Conservation (phyloP, 1,140 invertebrate species). For the Hesperophylax magnus region DNA sequence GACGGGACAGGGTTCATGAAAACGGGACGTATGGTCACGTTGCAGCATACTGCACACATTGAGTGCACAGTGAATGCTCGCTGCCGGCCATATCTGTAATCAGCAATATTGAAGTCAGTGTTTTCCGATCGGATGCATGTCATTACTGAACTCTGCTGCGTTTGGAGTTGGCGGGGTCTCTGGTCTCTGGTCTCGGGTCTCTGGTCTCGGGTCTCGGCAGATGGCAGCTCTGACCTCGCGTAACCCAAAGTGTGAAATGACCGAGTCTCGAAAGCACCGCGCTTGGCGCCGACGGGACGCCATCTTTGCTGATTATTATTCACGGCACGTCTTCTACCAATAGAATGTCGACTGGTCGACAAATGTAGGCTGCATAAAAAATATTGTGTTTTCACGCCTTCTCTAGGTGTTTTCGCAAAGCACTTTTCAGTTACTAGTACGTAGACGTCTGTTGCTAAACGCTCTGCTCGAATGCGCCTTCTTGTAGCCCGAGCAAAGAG, state of each 20-base stretch:
- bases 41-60: too few relatives aligned
- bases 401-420: not conserved
- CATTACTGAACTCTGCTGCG: too few relatives aligned
- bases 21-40: too few relatives aligned
- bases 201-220: not conserved
- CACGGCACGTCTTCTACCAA: slow-evolving; percentile 9
- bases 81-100: too few relatives aligned
- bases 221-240: slow-evolving; percentile 8
- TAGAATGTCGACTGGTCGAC: slow-evolving; percentile 12
- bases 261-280: not conserved
- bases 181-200: too few relatives aligned
- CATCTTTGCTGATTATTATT: not conserved
- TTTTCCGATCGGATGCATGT: too few relatives aligned
- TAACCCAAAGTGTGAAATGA: not conserved
- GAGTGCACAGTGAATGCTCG: too few relatives aligned
- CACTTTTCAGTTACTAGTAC: not conserved
- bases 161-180: too few relatives aligned
- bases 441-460: not conserved
- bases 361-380: slow-evolving; percentile 24
- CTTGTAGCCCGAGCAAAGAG: too few relatives aligned
- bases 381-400: slow-evolving; percentile 3
- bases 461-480: not conserved
- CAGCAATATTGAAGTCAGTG: too few relatives aligned
- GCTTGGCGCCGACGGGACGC: not conserved
- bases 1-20: too few relatives aligned